Percentiles rank a stretch among this genome's conserved stretches.
Evolutionary conservation across 2,888 invertebrate genomes (phyloP).

Genomic region (Drosophila monieri): DNA sequence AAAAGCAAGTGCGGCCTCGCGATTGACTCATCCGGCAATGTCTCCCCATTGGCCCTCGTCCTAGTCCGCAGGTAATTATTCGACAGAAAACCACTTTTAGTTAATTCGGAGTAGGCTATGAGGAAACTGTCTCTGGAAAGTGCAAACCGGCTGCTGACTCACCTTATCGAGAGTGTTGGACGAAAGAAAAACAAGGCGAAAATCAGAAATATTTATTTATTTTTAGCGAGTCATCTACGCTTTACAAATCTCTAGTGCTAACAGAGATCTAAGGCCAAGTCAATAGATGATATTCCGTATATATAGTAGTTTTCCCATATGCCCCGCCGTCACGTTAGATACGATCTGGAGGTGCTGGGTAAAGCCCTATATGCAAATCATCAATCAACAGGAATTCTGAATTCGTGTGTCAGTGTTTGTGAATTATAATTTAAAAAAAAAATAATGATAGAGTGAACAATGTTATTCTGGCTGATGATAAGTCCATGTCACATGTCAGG

Average conservation of each 20-base stretch:
- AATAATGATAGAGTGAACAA: conserved; percentile 13
- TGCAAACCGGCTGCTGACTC: conserved; percentile 70
- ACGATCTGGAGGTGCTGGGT: conserved; percentile 47
- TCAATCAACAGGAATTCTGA: conserved; percentile 51
- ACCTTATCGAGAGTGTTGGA: conserved; percentile 28
- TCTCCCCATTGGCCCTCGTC: conserved; percentile 44
- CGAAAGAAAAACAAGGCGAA: conserved; percentile 31
- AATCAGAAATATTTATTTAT: not conserved
- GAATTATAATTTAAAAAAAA: conserved; percentile 1
- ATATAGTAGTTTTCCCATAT: conserved; percentile 45
- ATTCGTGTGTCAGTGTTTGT: not conserved
- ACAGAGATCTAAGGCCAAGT: conserved; percentile 45
- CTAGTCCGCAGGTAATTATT: conserved; percentile 63
- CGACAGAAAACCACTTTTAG: conserved; percentile 42
- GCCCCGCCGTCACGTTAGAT: conserved; percentile 42
- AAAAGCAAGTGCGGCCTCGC: not conserved
- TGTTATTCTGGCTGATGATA: conserved; percentile 17
- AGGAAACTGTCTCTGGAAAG: conserved; percentile 54
- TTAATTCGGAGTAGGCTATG: conserved; percentile 54
- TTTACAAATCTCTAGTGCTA: conserved; percentile 24
- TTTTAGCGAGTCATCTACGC: conserved; percentile 37
- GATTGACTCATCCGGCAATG: conserved; percentile 27
- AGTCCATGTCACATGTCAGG: conserved; percentile 24
- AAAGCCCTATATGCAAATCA: conserved; percentile 54
- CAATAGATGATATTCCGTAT: conserved; percentile 41